Percentiles rank a stretch among this genome's conserved stretches.
Conservation (phyloP, 2,888 invertebrate species). For the Drosophila acutilabella region DNA sequence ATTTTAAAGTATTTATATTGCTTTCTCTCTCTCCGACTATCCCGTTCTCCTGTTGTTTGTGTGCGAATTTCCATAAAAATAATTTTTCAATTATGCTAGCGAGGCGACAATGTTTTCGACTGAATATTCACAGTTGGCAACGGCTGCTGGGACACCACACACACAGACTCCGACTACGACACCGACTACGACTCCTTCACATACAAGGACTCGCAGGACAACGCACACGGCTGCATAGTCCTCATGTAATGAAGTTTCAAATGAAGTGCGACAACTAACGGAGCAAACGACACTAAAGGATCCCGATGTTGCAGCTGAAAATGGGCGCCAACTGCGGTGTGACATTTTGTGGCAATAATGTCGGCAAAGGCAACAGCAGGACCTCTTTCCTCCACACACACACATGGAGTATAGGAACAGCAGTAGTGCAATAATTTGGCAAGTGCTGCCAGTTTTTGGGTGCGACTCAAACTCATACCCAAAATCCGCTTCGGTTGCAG, state of each 20-base stretch:
- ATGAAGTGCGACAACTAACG: conserved; percentile 81
- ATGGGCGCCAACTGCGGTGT: conserved; percentile 68
- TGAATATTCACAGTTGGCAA: conserved; percentile 58
- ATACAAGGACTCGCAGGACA: neutral
- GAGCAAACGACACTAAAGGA: conserved; percentile 52
- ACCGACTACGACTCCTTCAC: too few species aligned
- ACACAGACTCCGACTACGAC: conserved; percentile 18
- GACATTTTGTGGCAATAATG: conserved; percentile 77
- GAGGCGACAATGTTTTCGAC: conserved; percentile 48
- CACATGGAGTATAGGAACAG: conserved; percentile 1
- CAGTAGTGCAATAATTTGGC: conserved; percentile 70
- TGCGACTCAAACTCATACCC: conserved; percentile 14
- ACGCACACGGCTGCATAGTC: conserved; percentile 33
- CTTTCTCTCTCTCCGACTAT: neutral
- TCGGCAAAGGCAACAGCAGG: conserved; percentile 36
- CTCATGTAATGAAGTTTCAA: conserved; percentile 76
- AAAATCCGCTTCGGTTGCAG: neutral
- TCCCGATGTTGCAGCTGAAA: conserved; percentile 24
- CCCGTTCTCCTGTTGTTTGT: conserved; percentile 14
- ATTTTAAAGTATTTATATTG: conserved; percentile 66
- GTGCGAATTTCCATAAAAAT: conserved; percentile 70
- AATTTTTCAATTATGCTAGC: conserved; percentile 72
- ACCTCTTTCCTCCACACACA: conserved; percentile 26
- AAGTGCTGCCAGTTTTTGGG: conserved; percentile 52
- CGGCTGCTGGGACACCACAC: conserved; percentile 41